phyloP scores from a whole-genome alignment of 92 coral and sea anemone genomes.

The Umimayanthus kanabou region DNA sequence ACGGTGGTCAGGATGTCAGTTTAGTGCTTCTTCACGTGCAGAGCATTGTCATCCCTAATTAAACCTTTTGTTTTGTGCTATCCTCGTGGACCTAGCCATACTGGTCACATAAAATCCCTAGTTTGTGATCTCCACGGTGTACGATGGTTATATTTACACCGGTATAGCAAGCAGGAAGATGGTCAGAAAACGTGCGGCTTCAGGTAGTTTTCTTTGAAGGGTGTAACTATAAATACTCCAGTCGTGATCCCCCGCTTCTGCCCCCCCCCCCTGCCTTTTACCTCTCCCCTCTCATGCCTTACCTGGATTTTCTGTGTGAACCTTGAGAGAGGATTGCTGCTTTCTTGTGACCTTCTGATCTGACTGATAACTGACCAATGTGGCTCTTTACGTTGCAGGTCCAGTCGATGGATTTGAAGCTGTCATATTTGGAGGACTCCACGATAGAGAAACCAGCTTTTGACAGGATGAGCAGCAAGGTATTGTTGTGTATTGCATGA shows the following conservation, averaged over 20 bases:
- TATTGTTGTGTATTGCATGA: slow-evolving; percentile 1
- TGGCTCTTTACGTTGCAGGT: slow-evolving; percentile 44
- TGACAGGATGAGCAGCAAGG: slow-evolving; percentile 92
- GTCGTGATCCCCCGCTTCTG: too few relatives aligned
- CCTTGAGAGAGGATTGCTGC: background rate
- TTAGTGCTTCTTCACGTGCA: too few relatives aligned
- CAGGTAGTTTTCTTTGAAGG: background rate
- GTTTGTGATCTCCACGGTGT: background rate
- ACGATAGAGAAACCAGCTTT: slow-evolving; percentile 86
- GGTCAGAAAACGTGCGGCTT: background rate
- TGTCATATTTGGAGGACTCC: slow-evolving; percentile 87
- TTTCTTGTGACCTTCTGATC: background rate
- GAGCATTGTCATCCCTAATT: too few relatives aligned
- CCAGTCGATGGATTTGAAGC: slow-evolving; percentile 67
- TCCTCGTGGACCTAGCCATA: too few relatives aligned
- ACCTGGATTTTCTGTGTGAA: too few relatives aligned
- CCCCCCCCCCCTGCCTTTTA: background rate
- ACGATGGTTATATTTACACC: background rate
- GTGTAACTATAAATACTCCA: background rate
- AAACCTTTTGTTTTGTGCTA: too few relatives aligned
- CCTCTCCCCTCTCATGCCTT: background rate
- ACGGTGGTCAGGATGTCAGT: too few relatives aligned
- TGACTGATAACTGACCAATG: background rate
- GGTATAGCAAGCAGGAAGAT: too few relatives aligned
- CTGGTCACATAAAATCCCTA: background rate